A percentile compares a stretch with the other conserved stretches of the same genome.
Evolutionary conservation across 2,797 vertebrate species (phyloP).

Genomic region (Parauchenoglanis punctatus): DNA sequence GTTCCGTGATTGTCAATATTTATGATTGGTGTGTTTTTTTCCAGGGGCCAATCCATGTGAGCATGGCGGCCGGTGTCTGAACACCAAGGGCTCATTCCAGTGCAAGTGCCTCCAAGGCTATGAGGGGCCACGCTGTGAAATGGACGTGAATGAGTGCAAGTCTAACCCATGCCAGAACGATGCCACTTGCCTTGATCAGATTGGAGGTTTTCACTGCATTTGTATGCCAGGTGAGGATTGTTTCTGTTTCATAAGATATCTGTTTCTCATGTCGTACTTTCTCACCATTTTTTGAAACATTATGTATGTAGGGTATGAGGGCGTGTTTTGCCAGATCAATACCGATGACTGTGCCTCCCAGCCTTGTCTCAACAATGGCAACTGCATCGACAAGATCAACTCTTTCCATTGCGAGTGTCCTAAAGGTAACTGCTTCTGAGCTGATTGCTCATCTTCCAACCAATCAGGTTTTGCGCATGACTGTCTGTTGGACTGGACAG

Average conservation of each 20-base stretch:
- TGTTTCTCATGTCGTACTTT: neutral
- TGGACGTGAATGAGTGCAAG: slow-evolving; percentile 95
- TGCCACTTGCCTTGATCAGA: slow-evolving; percentile 96
- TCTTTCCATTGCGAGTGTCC: slow-evolving; percentile 91
- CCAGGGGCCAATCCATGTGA: slow-evolving; percentile 96
- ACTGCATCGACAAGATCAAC: slow-evolving; percentile 92
- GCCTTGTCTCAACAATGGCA: slow-evolving; percentile 90
- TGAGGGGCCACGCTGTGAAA: slow-evolving; percentile 91
- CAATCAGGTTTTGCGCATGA: neutral
- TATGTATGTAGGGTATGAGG: slow-evolving; percentile 86
- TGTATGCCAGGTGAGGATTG: slow-evolving; percentile 89
- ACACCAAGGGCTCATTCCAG: slow-evolving; percentile 95
- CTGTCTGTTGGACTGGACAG: neutral
- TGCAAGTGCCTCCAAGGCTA: slow-evolving; percentile 93
- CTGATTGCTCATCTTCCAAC: neutral
- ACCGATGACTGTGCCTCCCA: slow-evolving; percentile 86
- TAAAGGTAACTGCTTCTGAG: slow-evolving; percentile 77
- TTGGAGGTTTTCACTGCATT: slow-evolving; percentile 95
- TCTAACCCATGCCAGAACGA: slow-evolving; percentile 97
- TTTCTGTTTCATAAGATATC: neutral
- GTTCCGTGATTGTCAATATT: neutral
- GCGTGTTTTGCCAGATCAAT: slow-evolving; percentile 90
- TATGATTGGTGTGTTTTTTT: neutral
- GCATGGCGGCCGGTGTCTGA: slow-evolving; percentile 92
- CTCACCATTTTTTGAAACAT: neutral